Conservation (phyloP, 1,140 invertebrate genomes). For the Pectinophora gossypiella region DNA sequence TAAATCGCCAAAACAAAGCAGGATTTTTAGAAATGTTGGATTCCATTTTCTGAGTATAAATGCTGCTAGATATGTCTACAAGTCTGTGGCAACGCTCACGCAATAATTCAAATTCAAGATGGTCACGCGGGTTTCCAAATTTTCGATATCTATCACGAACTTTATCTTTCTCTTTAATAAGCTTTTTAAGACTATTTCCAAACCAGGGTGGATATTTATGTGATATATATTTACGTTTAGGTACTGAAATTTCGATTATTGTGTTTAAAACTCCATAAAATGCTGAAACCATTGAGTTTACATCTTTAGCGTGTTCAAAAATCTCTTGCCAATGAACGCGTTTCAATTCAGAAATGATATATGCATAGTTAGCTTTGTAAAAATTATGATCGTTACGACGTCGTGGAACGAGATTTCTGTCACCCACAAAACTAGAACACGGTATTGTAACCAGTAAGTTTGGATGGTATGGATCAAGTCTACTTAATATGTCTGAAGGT, state of each 20-base stretch:
- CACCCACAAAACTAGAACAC: too few relatives aligned
- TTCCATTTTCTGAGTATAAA: not conserved
- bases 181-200: not conserved
- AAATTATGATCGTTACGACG: not conserved
- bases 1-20: not conserved
- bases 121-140: not conserved
- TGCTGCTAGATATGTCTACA: not conserved
- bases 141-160: not conserved
- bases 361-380: not conserved
- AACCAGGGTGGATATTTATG: conserved; percentile 4
- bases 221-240: not conserved
- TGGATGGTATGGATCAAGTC: not conserved
- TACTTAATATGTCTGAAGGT: not conserved
- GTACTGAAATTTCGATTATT: not conserved
- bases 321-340: not conserved
- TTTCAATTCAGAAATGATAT: not conserved
- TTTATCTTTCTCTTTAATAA: not conserved
- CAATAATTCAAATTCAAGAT: not conserved
- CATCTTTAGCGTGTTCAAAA: not conserved
- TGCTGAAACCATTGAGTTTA: not conserved
- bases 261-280: not conserved
- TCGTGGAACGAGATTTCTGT: too few relatives aligned
- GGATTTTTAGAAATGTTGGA: not conserved
- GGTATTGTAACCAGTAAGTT: not conserved
- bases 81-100: not conserved